Conservation (phyloP, 2,113 vertebrate species). For the Semicossyphus pulcher region DNA sequence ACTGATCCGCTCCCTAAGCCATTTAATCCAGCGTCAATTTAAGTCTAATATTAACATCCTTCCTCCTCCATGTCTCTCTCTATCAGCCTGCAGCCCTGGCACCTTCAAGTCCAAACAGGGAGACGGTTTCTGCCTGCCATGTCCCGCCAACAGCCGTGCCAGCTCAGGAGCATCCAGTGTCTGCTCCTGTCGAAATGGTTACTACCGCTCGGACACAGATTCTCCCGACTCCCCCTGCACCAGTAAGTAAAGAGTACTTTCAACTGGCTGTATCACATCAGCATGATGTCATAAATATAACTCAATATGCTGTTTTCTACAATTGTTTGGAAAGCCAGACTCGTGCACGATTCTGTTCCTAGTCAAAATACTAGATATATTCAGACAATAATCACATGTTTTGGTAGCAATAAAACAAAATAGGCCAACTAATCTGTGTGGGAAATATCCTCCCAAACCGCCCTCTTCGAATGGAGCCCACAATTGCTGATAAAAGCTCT, state of each 20-base stretch:
- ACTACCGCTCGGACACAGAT: slow-evolving; percentile 92
- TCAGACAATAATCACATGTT: not conserved
- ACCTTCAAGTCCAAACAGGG: slow-evolving; percentile 97
- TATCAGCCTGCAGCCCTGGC: slow-evolving; percentile 89
- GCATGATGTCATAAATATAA: not conserved
- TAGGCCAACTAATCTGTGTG: not conserved
- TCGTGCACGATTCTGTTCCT: not conserved
- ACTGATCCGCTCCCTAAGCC: no score
- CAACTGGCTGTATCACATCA: not conserved
- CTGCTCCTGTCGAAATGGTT: slow-evolving; percentile 91
- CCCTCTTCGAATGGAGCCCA: slow-evolving; percentile 31
- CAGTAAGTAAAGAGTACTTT: slow-evolving; percentile 84
- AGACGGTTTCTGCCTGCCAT: slow-evolving; percentile 89
- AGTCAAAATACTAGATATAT: not conserved
- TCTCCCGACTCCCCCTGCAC: slow-evolving; percentile 91
- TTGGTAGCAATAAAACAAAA: slow-evolving; percentile 18
- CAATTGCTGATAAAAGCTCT: slow-evolving; percentile 45
- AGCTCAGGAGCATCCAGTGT: slow-evolving; percentile 88
- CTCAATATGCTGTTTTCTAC: not conserved
- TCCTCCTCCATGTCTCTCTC: not conserved
- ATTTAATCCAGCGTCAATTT: not conserved
- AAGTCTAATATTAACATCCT: no score
- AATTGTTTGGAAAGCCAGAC: not conserved
- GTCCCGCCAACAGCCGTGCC: slow-evolving; percentile 92
- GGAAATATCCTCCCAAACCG: slow-evolving; percentile 23